Evolutionary conservation across 2,113 vertebrate genomes (phyloP), one percentile per base, ranked within the genome.

Genomic region (Anguilla japonica): DNA sequence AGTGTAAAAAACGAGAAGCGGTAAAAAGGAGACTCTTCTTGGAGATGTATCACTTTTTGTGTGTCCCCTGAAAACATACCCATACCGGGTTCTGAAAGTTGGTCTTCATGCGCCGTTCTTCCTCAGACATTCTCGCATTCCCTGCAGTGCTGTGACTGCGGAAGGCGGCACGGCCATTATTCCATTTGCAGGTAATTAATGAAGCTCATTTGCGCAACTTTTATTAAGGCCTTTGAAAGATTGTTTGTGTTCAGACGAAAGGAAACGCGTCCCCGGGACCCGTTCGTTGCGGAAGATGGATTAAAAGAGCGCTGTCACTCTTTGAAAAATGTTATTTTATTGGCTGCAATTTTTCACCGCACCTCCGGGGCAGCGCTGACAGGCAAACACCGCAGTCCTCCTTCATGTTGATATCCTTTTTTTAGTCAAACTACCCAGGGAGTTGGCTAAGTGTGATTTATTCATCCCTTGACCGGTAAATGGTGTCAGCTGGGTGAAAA

Each of bases 291-390:
- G 93, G 93, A 93, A 96, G 96, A 96, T 96, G 96, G 96, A 98
- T 97, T 97, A 97, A 97, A 95, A 98, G 96, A 94, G 94, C 95
- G 96, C 95, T 97, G 96, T 96, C 94, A 96, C 94, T 92, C 93
- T 96, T 96, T 99, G 97, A 99, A 98, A 98, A 98, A 98, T 98
- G 96, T 96, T 97, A 96, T 97, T 97, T 98, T 97, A 97, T 97
- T 96, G 95, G 92, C 93, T 92, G 95, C 95, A 95, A 97, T 99
- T 98, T 97, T 98, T 98, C 97, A 97, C 89, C 89, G 93, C 95
- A 96, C 96, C 96, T 93, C 94, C 0, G 93, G 96, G 96, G 95
- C 96, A 92, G 85, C 75, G 84, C 94, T 97, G 97, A 98, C 97
- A 98, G 96, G 92, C 94, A 96, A 96, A 97, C 96, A 95, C 93